These are phyloP conservation scores for Chrysemys picta DNA, from an alignment of 2,113 vertebrate species.

Conservation along the genomic window DNA sequence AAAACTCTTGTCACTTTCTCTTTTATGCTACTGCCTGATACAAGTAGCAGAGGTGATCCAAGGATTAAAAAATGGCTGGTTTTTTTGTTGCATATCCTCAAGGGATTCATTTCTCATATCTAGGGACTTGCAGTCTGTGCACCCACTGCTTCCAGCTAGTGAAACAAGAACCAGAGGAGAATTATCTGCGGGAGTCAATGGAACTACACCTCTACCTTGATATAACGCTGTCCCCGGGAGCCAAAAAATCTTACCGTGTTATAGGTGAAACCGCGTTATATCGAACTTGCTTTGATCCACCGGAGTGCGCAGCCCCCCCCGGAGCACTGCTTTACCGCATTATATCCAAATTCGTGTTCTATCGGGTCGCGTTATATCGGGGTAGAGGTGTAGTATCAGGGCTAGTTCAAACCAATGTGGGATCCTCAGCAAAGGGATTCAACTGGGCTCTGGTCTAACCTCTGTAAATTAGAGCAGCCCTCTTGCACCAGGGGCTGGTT, in stretches of 20 bases:
- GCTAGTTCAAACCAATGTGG: neutral
- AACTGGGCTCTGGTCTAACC: neutral
- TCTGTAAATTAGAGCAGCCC: neutral
- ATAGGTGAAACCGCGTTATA: too few relatives aligned
- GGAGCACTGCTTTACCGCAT: too few relatives aligned
- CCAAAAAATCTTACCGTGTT: too few relatives aligned
- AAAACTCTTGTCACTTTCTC: neutral
- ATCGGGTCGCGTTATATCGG: too few relatives aligned
- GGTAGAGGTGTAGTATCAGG: neutral
- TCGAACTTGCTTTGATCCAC: too few relatives aligned
- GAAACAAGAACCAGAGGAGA: neutral
- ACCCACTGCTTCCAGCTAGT: neutral
- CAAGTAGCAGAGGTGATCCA: neutral
- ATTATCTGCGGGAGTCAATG: neutral
- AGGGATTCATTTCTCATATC: neutral
- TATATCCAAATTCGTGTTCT: too few relatives aligned
- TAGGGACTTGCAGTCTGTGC: neutral
- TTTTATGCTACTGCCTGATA: neutral
- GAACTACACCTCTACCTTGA: neutral
- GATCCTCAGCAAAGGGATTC: neutral
- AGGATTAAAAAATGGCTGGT: neutral
- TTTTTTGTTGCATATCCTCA: slow-evolving; percentile 1
- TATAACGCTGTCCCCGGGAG: too few relatives aligned
- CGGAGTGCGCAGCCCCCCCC: too few relatives aligned
- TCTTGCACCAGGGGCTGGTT: neutral